Percentiles rank a stretch among this genome's conserved stretches.
phyloP scores from a whole-genome alignment of 2,113 vertebrate species.

The Toxotes jaculatrix region DNA sequence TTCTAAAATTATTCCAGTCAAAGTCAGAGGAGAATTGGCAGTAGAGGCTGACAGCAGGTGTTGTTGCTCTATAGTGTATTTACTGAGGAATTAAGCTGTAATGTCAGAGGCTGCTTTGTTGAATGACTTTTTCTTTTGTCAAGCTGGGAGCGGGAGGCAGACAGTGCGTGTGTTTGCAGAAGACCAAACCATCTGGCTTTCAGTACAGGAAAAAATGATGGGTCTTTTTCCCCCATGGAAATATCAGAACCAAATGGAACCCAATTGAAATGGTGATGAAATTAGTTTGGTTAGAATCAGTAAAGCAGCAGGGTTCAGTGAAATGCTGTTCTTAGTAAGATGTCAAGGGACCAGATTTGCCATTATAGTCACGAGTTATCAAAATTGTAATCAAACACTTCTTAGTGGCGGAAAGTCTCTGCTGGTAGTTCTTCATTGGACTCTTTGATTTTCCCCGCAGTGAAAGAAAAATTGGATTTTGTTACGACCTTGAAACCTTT shows the following conservation, averaged over 20 bases:
- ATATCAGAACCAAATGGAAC: constrained; percentile 7
- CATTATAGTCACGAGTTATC: not conserved
- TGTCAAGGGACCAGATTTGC: not conserved
- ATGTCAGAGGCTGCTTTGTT: constrained; percentile 69
- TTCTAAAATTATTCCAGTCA: constrained; percentile 57
- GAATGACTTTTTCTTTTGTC: constrained; percentile 44
- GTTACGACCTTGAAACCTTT: not conserved
- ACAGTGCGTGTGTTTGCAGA: constrained; percentile 53
- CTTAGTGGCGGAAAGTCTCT: not conserved
- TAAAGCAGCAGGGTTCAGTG: constrained; percentile 17
- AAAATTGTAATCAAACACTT: no score
- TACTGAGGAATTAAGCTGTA: constrained; percentile 74
- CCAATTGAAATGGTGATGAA: constrained; percentile 5
- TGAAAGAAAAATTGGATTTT: not conserved
- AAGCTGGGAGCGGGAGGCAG: constrained; percentile 10
- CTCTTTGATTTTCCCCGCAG: not conserved
- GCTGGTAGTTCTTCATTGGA: not conserved
- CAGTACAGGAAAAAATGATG: constrained; percentile 6
- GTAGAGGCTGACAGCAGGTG: constrained; percentile 64
- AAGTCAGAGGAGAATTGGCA: constrained; percentile 34
- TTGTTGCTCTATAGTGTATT: constrained; percentile 62
- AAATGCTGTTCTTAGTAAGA: constrained; percentile 1
- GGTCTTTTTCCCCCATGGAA: constrained; percentile 17
- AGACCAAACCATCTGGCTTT: constrained; percentile 68
- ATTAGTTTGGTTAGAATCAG: constrained; percentile 17